phyloP scores from a whole-genome alignment of 2,113 vertebrate species.

The Myotis yumanensis region DNA sequence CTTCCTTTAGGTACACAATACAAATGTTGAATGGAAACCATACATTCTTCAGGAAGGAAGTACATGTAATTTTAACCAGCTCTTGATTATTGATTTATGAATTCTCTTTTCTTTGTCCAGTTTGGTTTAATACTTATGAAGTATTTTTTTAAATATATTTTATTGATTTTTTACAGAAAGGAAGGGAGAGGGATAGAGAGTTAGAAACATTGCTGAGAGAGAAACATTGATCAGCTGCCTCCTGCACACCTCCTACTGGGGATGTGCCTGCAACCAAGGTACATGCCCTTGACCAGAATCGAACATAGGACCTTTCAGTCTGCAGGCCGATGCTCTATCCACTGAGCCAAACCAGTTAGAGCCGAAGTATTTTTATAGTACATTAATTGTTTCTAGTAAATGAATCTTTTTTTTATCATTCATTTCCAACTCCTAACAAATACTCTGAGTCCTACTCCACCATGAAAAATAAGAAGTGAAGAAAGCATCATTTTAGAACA shows the following conservation, averaged over 20 bases:
- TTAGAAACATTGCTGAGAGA: too few relatives aligned
- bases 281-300: too few relatives aligned
- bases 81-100: slow-evolving; percentile 10
- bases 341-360: too few relatives aligned
- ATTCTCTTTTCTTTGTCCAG: neutral
- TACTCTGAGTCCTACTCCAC: neutral
- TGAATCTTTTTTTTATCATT: neutral
- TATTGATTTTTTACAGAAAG: too few relatives aligned
- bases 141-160: neutral
- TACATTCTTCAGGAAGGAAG: neutral
- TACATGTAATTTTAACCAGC: neutral
- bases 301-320: too few relatives aligned
- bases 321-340: too few relatives aligned
- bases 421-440: neutral
- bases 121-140: neutral
- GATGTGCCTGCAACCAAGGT: too few relatives aligned
- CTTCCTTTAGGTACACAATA: neutral
- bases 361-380: neutral
- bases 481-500: neutral
- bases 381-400: slow-evolving; percentile 18
- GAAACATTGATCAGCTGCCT: too few relatives aligned
- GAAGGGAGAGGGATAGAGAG: too few relatives aligned
- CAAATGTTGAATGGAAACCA: neutral
- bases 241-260: too few relatives aligned
- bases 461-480: neutral